phyloP scores from a whole-genome alignment of 2,888 invertebrate genomes.

The Leptogaster cylindrica region DNA sequence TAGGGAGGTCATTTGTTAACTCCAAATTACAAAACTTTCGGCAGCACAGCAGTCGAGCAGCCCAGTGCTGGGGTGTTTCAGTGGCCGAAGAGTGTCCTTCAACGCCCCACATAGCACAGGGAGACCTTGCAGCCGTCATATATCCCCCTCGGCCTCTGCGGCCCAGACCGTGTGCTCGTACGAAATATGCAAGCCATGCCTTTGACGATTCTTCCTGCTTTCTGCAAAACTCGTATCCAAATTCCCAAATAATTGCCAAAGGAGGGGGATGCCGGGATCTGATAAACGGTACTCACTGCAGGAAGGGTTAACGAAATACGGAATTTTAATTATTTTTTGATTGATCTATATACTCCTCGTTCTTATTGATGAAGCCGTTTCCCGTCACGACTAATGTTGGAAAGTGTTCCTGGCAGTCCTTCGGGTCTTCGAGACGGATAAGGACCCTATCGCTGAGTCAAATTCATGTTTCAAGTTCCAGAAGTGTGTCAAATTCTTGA shows the following conservation, averaged over 20 bases:
- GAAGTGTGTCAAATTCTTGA: slow-evolving; percentile 33
- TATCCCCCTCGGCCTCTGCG: background rate
- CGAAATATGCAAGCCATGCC: background rate
- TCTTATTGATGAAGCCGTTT: background rate
- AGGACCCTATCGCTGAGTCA: slow-evolving; percentile 2
- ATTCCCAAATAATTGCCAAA: too few relatives aligned
- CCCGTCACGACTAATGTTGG: background rate
- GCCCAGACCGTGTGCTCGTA: too few relatives aligned
- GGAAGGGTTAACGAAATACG: background rate
- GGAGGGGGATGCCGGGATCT: background rate
- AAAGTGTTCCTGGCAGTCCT: background rate
- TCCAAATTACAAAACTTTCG: slow-evolving; percentile 7
- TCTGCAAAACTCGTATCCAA: background rate
- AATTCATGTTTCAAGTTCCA: slow-evolving; percentile 11
- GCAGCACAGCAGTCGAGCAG: background rate
- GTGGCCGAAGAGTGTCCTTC: background rate
- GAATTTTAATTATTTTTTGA: slow-evolving; percentile 2
- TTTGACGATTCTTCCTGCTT: background rate
- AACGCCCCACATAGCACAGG: background rate
- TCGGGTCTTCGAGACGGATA: background rate
- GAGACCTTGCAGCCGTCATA: background rate
- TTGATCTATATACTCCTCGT: background rate
- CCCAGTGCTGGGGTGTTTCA: background rate
- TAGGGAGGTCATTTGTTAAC: background rate
- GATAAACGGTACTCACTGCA: background rate